Evolutionary conservation across 1,140 invertebrate genomes (phyloP).

Genomic region (Megathymus violae): DNA sequence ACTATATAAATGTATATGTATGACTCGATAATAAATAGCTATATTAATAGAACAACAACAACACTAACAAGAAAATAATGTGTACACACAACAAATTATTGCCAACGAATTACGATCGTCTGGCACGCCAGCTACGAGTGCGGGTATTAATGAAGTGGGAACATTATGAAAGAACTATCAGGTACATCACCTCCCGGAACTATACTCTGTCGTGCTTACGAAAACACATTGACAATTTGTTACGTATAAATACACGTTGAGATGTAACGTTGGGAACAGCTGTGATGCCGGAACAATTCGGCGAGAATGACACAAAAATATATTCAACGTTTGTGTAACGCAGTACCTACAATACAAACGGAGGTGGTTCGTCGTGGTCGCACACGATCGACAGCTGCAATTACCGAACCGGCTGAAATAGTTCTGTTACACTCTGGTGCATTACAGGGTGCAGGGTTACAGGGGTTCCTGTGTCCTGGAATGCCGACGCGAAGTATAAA

Average conservation of each 20-base stretch:
- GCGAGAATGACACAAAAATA: slow-evolving; percentile 7
- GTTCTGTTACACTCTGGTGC: too few relatives aligned
- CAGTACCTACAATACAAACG: too few relatives aligned
- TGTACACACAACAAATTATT: slow-evolving; percentile 1
- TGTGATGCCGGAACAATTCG: slow-evolving; percentile 31
- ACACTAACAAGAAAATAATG: neutral
- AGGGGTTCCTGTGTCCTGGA: too few relatives aligned
- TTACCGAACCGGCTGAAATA: too few relatives aligned
- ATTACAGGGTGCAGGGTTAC: too few relatives aligned
- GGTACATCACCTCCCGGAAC: too few relatives aligned
- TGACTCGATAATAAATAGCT: too few relatives aligned
- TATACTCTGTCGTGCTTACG: neutral
- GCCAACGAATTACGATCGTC: neutral
- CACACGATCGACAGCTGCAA: neutral
- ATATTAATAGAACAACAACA: slow-evolving; percentile 1
- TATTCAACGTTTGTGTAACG: slow-evolving; percentile 1
- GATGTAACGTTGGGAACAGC: slow-evolving; percentile 17
- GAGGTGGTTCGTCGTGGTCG: too few relatives aligned
- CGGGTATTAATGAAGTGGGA: slow-evolving; percentile 1
- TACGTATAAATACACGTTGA: neutral
- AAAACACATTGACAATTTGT: slow-evolving; percentile 1
- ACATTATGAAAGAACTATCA: neutral
- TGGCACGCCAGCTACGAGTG: neutral
- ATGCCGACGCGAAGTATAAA: too few relatives aligned
- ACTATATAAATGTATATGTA: too few relatives aligned